Conservation (phyloP, 2,888 invertebrate genomes). For the Esperia sulphurella region DNA sequence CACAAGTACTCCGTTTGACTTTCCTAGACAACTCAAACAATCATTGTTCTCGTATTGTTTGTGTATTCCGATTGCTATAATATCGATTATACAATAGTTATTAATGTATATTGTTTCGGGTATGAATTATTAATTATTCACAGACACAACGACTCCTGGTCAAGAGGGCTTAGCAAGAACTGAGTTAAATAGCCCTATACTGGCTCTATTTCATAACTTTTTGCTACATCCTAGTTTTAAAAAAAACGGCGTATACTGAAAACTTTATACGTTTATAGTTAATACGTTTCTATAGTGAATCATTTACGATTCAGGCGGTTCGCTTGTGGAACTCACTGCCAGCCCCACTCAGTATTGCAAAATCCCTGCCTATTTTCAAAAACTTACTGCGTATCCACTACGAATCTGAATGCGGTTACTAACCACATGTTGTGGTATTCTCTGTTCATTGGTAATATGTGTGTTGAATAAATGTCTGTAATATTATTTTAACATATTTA, state of each 20-base stretch:
- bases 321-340: too few species aligned
- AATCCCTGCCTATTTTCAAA: too few species aligned
- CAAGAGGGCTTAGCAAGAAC: neutral
- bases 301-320: too few species aligned
- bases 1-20: slow-evolving; percentile 40
- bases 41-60: slow-evolving; percentile 16
- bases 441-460: too few species aligned
- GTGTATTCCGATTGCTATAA: slow-evolving; percentile 2
- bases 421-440: too few species aligned
- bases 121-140: neutral
- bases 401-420: too few species aligned
- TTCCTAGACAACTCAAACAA: slow-evolving; percentile 40
- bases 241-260: neutral
- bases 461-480: too few species aligned
- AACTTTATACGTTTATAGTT: too few species aligned
- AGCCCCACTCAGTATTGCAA: too few species aligned
- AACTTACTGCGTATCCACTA: too few species aligned
- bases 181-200: neutral
- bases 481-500: too few species aligned
- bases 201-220: neutral
- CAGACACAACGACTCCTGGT: neutral
- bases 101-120: neutral
- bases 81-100: slow-evolving; percentile 2
- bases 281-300: too few species aligned
- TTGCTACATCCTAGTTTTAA: neutral